phyloP scores from a whole-genome alignment of 2,113 vertebrate genomes.

The Hippopotamus amphibius region DNA sequence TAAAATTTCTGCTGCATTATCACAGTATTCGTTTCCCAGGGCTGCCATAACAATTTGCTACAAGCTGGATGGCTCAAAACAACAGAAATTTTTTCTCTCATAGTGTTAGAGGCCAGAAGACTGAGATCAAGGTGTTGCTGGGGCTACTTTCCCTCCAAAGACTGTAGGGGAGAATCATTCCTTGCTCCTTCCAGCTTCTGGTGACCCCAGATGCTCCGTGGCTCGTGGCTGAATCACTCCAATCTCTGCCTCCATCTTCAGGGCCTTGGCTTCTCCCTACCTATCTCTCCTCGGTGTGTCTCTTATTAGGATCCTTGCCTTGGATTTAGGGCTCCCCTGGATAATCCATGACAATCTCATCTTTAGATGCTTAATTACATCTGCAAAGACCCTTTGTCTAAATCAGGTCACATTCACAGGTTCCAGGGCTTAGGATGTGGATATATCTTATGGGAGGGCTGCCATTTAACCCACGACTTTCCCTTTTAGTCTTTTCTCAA shows the following conservation, averaged over 20 bases:
- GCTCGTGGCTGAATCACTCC: neutral
- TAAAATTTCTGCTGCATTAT: neutral
- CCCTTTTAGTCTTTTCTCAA: neutral
- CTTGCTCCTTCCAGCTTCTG: neutral
- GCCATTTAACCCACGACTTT: neutral
- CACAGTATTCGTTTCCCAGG: neutral
- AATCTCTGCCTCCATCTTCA: too few relatives aligned
- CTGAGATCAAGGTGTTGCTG: neutral
- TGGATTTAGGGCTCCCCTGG: neutral
- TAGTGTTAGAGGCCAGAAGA: neutral
- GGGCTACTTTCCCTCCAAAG: neutral
- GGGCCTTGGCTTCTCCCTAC: neutral
- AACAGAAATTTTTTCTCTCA: neutral
- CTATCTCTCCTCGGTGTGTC: neutral
- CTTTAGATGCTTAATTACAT: neutral
- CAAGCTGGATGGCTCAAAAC: neutral
- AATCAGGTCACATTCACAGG: neutral
- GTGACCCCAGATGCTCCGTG: too few relatives aligned
- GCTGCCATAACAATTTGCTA: neutral
- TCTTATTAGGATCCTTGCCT: neutral
- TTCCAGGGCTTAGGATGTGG: neutral
- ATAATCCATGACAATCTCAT: neutral
- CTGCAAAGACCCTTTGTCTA: neutral
- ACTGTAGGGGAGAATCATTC: rapidly evolving
- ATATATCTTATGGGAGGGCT: neutral